These are phyloP conservation scores for Panthera leo DNA, from an alignment of 2,113 vertebrate genomes.

Conservation along the genomic window DNA sequence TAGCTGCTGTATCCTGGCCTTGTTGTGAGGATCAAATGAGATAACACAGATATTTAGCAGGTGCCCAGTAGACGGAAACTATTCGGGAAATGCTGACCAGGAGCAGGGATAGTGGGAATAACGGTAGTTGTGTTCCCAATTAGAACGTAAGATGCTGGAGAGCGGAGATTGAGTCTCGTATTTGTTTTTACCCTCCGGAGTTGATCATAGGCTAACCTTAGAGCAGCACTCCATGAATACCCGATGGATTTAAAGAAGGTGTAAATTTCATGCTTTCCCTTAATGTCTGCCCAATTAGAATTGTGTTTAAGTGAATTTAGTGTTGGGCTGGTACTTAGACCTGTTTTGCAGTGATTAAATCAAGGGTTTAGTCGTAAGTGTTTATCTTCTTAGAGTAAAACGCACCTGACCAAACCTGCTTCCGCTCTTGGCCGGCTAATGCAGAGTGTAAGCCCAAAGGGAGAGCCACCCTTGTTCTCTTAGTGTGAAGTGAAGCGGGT, in stretches of 20 bases:
- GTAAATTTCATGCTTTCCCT: not conserved
- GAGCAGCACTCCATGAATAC: not conserved
- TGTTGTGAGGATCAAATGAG: not conserved
- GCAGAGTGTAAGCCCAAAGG: not conserved
- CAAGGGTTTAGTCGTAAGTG: not conserved
- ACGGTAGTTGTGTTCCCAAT: not conserved
- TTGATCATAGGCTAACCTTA: not conserved
- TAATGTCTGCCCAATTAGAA: not conserved
- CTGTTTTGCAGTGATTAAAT: not conserved
- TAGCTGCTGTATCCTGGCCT: not conserved
- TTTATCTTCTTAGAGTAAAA: constrained; percentile 9
- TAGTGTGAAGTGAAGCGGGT: not conserved
- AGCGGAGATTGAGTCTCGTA: not conserved
- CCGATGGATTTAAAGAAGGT: not conserved
- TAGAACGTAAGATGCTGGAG: not conserved
- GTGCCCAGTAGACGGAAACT: not conserved
- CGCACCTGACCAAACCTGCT: not conserved
- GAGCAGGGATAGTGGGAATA: accelerated
- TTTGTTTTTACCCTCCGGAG: not conserved
- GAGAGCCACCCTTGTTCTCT: not conserved
- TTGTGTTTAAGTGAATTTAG: not conserved
- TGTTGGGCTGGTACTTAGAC: not conserved
- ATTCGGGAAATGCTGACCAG: not conserved
- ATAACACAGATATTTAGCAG: not conserved
- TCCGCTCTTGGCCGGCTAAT: not conserved